Evolutionary conservation across 2,797 vertebrate genomes (phyloP).

Genomic region (Gymnoscopelus braueri): DNA sequence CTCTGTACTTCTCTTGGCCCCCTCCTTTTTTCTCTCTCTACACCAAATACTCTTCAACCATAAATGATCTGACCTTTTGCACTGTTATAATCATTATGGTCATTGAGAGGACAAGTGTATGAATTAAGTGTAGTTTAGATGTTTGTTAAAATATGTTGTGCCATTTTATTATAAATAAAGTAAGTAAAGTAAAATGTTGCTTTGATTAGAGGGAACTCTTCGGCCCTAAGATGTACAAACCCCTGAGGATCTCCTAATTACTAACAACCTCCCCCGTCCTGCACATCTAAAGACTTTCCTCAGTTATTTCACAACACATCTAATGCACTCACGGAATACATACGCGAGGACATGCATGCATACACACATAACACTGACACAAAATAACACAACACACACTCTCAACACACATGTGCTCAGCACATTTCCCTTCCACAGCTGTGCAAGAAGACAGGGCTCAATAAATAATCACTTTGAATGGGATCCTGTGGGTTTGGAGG

Average conservation of each 20-base stretch:
- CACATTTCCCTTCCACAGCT: conserved; percentile 69
- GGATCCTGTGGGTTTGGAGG: conserved; percentile 51
- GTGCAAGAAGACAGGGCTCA: conserved; percentile 38
- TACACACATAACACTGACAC: conserved; percentile 10
- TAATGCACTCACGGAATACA: conserved; percentile 31
- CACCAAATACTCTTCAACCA: no score
- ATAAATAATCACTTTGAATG: conserved; percentile 67
- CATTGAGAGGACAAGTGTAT: no score
- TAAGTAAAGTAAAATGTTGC: neutral
- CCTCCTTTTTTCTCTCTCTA: no score
- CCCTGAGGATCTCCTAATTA: conserved; percentile 26
- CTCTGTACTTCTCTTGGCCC: no score
- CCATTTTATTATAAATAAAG: neutral
- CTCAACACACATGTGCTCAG: conserved; percentile 54
- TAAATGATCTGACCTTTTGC: no score
- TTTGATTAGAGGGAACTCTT: neutral
- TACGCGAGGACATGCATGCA: conserved; percentile 22
- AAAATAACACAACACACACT: conserved; percentile 34
- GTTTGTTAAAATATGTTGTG: neutral
- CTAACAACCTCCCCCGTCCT: conserved; percentile 40
- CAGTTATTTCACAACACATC: neutral
- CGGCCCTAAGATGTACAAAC: neutral
- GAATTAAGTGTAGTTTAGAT: no score
- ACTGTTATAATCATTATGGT: no score
- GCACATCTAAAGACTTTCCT: neutral